Conservation (phyloP, 2,113 vertebrate genomes). For the Dipodomys merriami region DNA sequence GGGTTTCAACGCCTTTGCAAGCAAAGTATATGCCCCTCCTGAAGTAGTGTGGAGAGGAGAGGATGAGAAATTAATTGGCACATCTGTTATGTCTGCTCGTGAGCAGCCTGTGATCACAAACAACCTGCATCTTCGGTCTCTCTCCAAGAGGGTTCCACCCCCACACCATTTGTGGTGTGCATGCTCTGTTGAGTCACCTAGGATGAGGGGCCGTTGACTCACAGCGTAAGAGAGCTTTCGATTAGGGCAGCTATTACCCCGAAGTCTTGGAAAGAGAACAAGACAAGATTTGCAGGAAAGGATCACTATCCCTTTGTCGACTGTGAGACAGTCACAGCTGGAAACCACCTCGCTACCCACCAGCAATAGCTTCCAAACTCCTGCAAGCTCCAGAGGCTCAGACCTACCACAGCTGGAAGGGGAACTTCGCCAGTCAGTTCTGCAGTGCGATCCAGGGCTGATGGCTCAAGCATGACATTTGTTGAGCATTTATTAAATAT, state of each 20-base stretch:
- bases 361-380: not conserved
- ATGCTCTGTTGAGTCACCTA: slow-evolving; percentile 69
- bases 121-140: slow-evolving; percentile 49
- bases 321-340: slow-evolving; percentile 36
- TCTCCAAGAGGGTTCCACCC: slow-evolving; percentile 69
- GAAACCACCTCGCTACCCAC: not conserved
- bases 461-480: not conserved
- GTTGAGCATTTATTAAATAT: not conserved
- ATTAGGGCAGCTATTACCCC: slow-evolving; percentile 52
- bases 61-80: slow-evolving; percentile 50
- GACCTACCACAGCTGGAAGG: not conserved
- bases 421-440: not conserved
- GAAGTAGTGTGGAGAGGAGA: slow-evolving; percentile 38
- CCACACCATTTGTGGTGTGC: slow-evolving; percentile 70
- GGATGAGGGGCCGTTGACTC: slow-evolving; percentile 72
- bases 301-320: slow-evolving; percentile 51
- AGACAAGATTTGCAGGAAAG: slow-evolving; percentile 67
- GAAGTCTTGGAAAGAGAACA: slow-evolving; percentile 63
- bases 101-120: slow-evolving; percentile 69
- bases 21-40: not conserved
- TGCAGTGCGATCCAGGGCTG: not conserved
- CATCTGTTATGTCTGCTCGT: slow-evolving; percentile 67
- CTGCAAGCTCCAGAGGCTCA: not conserved
- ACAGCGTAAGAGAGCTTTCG: slow-evolving; percentile 51
- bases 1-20: slow-evolving; percentile 1